Evolutionary conservation across 2,888 invertebrate species (phyloP).

Genomic region (Melieria picta): DNA sequence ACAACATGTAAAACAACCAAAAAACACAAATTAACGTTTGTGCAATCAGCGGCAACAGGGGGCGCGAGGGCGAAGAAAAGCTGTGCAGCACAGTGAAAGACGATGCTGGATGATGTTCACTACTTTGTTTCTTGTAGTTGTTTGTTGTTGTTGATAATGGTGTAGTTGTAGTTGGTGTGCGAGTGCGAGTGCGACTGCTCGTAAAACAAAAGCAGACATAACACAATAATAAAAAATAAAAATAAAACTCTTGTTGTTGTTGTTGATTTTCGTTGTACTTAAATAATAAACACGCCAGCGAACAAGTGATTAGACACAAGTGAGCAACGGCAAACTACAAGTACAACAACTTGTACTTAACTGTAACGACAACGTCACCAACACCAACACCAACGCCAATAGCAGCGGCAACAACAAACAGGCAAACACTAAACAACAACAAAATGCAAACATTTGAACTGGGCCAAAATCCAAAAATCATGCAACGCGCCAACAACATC

Average conservation of each 20-base stretch:
- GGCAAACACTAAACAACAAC: slow-evolving; percentile 20
- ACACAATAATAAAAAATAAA: too few species aligned
- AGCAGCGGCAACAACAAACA: slow-evolving; percentile 37
- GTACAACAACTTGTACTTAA: too few species aligned
- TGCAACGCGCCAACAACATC: slow-evolving; percentile 26
- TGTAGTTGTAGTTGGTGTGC: slow-evolving; percentile 18
- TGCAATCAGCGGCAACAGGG: slow-evolving; percentile 25
- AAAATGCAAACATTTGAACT: slow-evolving; percentile 40
- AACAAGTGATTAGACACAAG: slow-evolving; percentile 45
- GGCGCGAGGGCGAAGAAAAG: not conserved
- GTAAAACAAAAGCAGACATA: not conserved
- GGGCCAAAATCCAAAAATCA: slow-evolving; percentile 39
- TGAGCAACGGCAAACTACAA: slow-evolving; percentile 22
- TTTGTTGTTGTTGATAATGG: slow-evolving; percentile 26
- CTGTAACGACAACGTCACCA: too few species aligned
- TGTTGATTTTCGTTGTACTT: slow-evolving; percentile 34
- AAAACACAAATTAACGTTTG: slow-evolving; percentile 55
- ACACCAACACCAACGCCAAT: not conserved
- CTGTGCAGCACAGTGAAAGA: slow-evolving; percentile 20
- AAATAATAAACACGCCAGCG: slow-evolving; percentile 36
- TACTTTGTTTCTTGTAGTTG: slow-evolving; percentile 26
- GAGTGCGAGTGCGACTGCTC: not conserved
- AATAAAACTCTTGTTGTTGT: slow-evolving; percentile 3
- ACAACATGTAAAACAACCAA: slow-evolving; percentile 59
- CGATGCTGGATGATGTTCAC: slow-evolving; percentile 21